phyloP scores from a whole-genome alignment of 2,888 invertebrate species.

The Standfussiana lucernea region DNA sequence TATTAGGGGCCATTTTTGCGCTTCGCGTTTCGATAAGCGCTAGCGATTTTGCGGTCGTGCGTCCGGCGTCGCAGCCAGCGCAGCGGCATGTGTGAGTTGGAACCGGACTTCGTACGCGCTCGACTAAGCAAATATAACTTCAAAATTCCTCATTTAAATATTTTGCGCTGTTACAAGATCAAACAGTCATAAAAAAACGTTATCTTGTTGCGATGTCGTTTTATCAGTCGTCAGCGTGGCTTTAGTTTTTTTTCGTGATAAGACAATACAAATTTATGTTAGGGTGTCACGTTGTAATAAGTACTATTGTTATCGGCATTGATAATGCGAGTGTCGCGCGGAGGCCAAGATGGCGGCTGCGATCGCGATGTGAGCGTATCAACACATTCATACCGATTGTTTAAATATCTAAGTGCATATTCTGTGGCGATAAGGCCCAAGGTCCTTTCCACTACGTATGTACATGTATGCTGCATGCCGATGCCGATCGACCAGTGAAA shows the following conservation, averaged over 20 bases:
- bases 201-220: conserved; percentile 85
- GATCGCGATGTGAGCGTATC: conserved; percentile 72
- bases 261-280: conserved; percentile 89
- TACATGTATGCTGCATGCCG: too few relatives aligned
- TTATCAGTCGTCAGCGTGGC: conserved; percentile 80
- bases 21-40: conserved; percentile 52
- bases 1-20: conserved; percentile 59
- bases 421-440: conserved; percentile 82
- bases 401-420: conserved; percentile 82
- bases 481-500: conserved; percentile 71
- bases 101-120: conserved; percentile 39
- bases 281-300: conserved; percentile 87
- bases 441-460: conserved; percentile 79
- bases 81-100: conserved; percentile 16
- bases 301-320: conserved; percentile 87
- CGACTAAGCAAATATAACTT: conserved; percentile 48
- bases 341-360: conserved; percentile 81
- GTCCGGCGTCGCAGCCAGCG: too few relatives aligned
- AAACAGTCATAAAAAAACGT: conserved; percentile 74
- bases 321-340: conserved; percentile 85
- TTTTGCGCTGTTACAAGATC: conserved; percentile 72
- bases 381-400: conserved; percentile 78
- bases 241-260: conserved; percentile 84
- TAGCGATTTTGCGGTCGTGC: conserved; percentile 23
- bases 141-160: conserved; percentile 62